Evolutionary conservation across 2,888 invertebrate genomes (phyloP).

Genomic region (Onthophagus sagittarius): DNA sequence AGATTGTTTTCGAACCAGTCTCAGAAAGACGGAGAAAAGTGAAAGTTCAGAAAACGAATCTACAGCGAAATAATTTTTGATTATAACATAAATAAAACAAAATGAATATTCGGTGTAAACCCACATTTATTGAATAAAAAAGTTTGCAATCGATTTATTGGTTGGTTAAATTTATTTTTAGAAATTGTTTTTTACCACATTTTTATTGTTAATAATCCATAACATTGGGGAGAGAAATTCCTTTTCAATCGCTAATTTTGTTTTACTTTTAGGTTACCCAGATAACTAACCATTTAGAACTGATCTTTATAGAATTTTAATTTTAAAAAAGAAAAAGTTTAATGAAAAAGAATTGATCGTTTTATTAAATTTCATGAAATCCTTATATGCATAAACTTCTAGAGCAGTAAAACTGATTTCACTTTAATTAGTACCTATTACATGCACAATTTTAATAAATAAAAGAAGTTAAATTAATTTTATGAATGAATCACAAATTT

Average conservation of each 20-base stretch:
- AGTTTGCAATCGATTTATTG: no score
- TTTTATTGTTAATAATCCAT: background rate
- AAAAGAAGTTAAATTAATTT: no score
- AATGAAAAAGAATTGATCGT: no score
- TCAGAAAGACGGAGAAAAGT: background rate
- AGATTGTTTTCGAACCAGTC: background rate
- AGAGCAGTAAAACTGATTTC: no score
- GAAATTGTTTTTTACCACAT: background rate
- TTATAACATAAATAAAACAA: background rate
- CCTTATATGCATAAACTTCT: no score
- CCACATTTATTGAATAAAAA: no score
- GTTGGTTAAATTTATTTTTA: background rate
- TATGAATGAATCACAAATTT: no score
- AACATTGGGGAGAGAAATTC: background rate
- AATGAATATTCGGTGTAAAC: no score
- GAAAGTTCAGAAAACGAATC: background rate
- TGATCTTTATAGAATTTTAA: background rate
- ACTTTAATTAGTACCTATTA: no score
- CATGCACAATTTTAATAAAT: no score
- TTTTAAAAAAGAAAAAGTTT: no score
- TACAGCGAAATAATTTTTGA: background rate
- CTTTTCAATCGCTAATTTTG: background rate
- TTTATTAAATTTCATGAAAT: no score
- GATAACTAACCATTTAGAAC: background rate
- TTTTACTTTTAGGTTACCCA: background rate